These are phyloP conservation scores for zebrafish (Danio rerio) DNA, from an alignment of 2,113 vertebrate species.

Conservation along the genomic window GRCz12tu NC_133200.1:31583001-31583500, in stretches of 20 bases:
- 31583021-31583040: slow-evolving; percentile 23
- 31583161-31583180: slow-evolving; percentile 58
- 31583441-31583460: slow-evolving; percentile 78
- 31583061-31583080: not conserved
- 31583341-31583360: slow-evolving; percentile 67
- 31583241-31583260: slow-evolving; percentile 43
- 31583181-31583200: slow-evolving; percentile 47
- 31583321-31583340: slow-evolving; percentile 59
- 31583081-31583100: slow-evolving; percentile 12
- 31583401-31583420: slow-evolving; percentile 75
- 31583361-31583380: slow-evolving; percentile 48
- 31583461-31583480: slow-evolving; percentile 64
- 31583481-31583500: slow-evolving; percentile 64
- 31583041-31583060: slow-evolving; percentile 10
- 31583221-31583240: slow-evolving; percentile 61
- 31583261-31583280: slow-evolving; percentile 31
- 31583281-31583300: slow-evolving; percentile 59
- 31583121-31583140: slow-evolving; percentile 38
- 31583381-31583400: slow-evolving; percentile 55
- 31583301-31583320: slow-evolving; percentile 53
- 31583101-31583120: slow-evolving; percentile 15
- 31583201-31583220: slow-evolving; percentile 55
- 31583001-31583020: slow-evolving; percentile 38
- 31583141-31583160: slow-evolving; percentile 23
- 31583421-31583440: slow-evolving; percentile 95